A percentile compares a stretch with the other conserved stretches of the same genome.
phyloP scores from a whole-genome alignment of 2,888 invertebrate species.

The Polydrusus pterygomalis region DNA sequence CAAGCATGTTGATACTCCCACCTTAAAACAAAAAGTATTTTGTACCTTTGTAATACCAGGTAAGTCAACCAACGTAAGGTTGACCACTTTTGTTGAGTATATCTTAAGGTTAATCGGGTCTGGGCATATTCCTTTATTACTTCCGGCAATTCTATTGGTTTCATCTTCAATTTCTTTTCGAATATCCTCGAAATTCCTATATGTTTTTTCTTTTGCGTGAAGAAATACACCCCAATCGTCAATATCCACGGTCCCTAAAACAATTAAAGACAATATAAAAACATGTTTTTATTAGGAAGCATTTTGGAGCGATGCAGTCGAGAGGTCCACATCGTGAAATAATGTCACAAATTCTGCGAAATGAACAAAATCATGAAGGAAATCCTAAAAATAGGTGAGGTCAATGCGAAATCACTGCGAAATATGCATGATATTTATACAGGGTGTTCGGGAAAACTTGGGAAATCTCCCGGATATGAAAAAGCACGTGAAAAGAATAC shows the following conservation, averaged over 20 bases:
- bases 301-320: no score
- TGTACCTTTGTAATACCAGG: constrained; percentile 96
- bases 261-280: neutral
- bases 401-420: no score
- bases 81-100: constrained; percentile 95
- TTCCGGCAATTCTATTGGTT: constrained; percentile 95
- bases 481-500: no score
- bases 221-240: constrained; percentile 98
- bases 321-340: no score
- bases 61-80: constrained; percentile 95
- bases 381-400: no score
- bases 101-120: constrained; percentile 98
- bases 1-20: no score
- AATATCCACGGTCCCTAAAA: constrained; percentile 84
- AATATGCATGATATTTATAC: no score
- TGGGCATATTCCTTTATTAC: constrained; percentile 96
- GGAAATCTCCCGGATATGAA: no score
- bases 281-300: no score
- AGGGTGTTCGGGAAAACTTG: no score
- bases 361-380: no score
- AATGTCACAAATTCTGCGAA: no score
- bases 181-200: constrained; percentile 93
- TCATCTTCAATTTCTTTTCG: constrained; percentile 94
- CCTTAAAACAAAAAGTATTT: neutral
- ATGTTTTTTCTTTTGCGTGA: constrained; percentile 92